A percentile compares a stretch with the other conserved stretches of the same genome.
Conservation (phyloP, 2,888 invertebrate genomes). For the Antitype chi region DNA sequence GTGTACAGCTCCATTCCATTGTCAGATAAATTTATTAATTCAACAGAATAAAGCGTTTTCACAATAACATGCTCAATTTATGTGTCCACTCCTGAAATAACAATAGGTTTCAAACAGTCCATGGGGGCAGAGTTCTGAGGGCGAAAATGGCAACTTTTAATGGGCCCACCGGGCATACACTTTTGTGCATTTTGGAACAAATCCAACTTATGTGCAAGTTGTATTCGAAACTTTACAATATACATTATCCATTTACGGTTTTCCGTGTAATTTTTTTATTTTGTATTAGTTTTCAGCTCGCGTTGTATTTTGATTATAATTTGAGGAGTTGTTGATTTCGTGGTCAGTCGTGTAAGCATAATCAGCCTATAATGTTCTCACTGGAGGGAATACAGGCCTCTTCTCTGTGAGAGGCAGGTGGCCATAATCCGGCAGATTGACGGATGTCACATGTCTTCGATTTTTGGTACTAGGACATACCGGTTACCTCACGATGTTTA, state of each 20-base stretch:
- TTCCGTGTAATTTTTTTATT: conserved; percentile 25
- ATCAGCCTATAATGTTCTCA: too few species aligned
- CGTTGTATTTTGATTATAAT: conserved; percentile 24
- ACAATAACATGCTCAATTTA: conserved; percentile 73
- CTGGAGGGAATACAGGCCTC: too few species aligned
- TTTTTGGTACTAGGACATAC: too few species aligned
- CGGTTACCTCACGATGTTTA: too few species aligned
- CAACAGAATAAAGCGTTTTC: conserved; percentile 66
- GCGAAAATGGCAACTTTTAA: conserved; percentile 81
- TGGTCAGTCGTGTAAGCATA: background rate
- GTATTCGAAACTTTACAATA: conserved; percentile 51
- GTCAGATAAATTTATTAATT: conserved; percentile 67
- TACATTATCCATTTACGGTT: conserved; percentile 57
- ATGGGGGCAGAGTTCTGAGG: conserved; percentile 71
- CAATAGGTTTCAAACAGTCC: conserved; percentile 74
- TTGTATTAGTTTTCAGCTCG: background rate
- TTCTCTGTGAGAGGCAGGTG: too few species aligned
- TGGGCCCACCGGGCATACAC: conserved; percentile 79
- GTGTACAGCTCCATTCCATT: conserved; percentile 59
- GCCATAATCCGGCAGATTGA: too few species aligned
- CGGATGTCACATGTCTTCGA: too few species aligned
- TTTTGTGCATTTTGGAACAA: conserved; percentile 75
- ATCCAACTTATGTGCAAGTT: conserved; percentile 72
- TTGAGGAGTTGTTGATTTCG: conserved; percentile 4
- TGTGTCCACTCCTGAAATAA: conserved; percentile 74